Percentiles rank a stretch among this genome's conserved stretches.
These are phyloP conservation scores for Protonibea diacanthus DNA, from an alignment of 2,797 vertebrate species.

Conservation along the genomic window DNA sequence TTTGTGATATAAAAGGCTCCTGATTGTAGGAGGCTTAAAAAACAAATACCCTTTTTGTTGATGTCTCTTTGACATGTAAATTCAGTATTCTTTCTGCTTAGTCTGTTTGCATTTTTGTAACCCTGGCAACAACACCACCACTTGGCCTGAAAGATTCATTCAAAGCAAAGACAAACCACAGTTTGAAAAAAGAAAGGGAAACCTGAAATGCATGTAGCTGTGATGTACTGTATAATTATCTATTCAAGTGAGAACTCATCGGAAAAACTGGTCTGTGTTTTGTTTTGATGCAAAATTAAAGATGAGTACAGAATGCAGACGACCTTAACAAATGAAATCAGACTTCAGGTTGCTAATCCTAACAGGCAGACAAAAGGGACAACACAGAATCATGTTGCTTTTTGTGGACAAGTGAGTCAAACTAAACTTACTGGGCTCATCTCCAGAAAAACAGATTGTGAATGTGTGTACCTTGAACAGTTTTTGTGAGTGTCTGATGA, in stretches of 20 bases:
- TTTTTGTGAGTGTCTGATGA: conserved; percentile 98
- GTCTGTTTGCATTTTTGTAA: conserved; percentile 25
- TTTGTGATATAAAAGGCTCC: neutral
- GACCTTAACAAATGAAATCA: neutral
- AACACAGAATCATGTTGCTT: neutral
- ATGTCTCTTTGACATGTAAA: conserved; percentile 24
- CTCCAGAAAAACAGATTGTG: neutral
- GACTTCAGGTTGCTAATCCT: neutral
- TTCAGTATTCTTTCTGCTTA: neutral
- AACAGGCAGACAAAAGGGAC: neutral
- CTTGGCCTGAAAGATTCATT: neutral
- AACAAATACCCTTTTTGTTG: neutral
- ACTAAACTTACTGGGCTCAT: neutral
- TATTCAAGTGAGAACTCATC: neutral
- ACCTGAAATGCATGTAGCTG: neutral
- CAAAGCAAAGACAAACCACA: neutral
- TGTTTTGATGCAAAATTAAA: neutral
- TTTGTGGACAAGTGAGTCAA: neutral
- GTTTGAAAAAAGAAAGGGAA: neutral
- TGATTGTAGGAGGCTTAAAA: neutral
- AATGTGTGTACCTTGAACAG: conserved; percentile 90
- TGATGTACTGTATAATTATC: neutral
- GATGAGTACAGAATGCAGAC: neutral
- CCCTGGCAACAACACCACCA: conserved; percentile 31
- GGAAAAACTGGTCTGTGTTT: neutral